Conservation (phyloP, 2,888 invertebrate genomes). For the Nephrotoma guestfalica region DNA sequence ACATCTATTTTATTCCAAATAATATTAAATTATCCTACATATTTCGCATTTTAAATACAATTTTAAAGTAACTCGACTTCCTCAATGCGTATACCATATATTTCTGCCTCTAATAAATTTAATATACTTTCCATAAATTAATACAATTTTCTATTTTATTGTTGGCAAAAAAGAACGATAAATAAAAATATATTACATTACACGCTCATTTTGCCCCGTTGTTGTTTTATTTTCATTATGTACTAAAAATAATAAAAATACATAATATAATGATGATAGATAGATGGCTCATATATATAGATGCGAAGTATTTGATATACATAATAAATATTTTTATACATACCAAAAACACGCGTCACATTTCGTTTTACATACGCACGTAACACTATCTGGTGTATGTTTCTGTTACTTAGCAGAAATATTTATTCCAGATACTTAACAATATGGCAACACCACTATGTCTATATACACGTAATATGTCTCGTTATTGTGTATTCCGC, state of each 20-base stretch:
- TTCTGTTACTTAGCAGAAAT: not conserved
- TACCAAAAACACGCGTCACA: not conserved
- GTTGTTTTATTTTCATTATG: not conserved
- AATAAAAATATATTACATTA: not conserved
- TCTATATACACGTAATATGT: not conserved
- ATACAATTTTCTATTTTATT: not conserved
- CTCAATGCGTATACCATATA: not conserved
- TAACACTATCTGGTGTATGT: not conserved
- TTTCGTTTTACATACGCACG: not conserved
- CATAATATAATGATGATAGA: not conserved
- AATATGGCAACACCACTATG: not conserved
- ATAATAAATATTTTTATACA: not conserved
- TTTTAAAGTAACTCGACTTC: no score
- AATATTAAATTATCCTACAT: no score
- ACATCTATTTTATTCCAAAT: no score
- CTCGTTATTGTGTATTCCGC: no score
- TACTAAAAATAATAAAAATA: not conserved
- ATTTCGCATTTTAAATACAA: no score
- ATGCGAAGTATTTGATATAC: not conserved
- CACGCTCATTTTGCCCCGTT: not conserved
- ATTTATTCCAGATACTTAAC: not conserved
- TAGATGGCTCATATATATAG: not conserved
- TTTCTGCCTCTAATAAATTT: not conserved
- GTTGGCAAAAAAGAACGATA: not conserved
- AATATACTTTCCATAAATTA: not conserved